Evolutionary conservation across 2,113 vertebrate species (phyloP).

Genomic region (Oryzias javanicus): DNA sequence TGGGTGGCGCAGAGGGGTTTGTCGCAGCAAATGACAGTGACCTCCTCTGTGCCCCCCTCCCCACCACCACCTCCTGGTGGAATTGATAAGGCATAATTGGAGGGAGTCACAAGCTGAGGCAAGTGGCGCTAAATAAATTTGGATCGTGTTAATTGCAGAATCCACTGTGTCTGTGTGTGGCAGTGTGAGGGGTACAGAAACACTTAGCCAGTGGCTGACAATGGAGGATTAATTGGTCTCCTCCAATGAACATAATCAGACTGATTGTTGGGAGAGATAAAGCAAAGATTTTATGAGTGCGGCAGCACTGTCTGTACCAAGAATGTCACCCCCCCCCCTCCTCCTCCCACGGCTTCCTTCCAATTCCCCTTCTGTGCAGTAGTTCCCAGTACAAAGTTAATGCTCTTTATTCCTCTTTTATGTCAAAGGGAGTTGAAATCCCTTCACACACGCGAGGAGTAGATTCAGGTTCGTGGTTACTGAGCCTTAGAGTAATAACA

Average conservation of each 20-base stretch:
- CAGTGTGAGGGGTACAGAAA: conserved; percentile 77
- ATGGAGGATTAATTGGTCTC: conserved; percentile 87
- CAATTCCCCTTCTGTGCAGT: conserved; percentile 32
- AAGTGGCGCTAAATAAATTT: conserved; percentile 88
- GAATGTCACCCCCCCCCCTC: conserved; percentile 54
- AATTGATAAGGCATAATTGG: conserved; percentile 86
- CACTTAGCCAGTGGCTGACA: conserved; percentile 86
- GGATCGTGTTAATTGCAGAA: conserved; percentile 85
- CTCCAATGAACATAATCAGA: conserved; percentile 87
- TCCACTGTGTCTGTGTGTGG: conserved; percentile 73
- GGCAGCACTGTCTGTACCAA: conserved; percentile 65
- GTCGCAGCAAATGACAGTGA: conserved; percentile 69
- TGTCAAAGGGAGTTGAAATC: conserved; percentile 51
- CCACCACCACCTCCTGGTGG: conserved; percentile 67
- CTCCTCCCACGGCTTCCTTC: conserved; percentile 24
- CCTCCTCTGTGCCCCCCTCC: conserved; percentile 51
- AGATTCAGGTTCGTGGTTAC: conserved; percentile 54
- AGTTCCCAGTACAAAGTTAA: conserved; percentile 51
- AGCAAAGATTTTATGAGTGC: conserved; percentile 81
- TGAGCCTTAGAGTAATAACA: conserved; percentile 47
- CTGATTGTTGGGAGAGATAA: conserved; percentile 85
- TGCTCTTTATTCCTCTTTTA: conserved; percentile 46
- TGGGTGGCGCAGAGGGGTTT: conserved; percentile 57
- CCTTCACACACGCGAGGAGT: conserved; percentile 37
- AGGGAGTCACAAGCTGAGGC: conserved; percentile 79